A percentile compares a stretch with the other conserved stretches of the same genome.
Evolutionary conservation across 2,888 invertebrate species (phyloP).

Genomic region (Archaeoteleia sp.): DNA sequence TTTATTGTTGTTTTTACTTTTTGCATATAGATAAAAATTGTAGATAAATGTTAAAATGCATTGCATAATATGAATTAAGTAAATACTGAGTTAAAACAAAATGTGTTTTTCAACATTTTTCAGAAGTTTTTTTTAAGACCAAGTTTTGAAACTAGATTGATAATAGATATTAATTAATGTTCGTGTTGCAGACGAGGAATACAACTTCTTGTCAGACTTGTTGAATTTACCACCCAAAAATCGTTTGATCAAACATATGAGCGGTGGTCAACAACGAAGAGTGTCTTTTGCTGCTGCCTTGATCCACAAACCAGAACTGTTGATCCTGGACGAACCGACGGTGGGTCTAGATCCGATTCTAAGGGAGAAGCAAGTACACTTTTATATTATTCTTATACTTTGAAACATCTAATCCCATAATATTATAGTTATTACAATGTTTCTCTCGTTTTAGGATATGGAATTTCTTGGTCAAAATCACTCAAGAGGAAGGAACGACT

Average conservation of each 20-base stretch:
- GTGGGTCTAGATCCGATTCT: slow-evolving; percentile 95
- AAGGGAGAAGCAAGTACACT: slow-evolving; percentile 81
- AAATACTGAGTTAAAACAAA: neutral
- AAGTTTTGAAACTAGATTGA: no score
- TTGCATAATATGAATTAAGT: no score
- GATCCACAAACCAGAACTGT: slow-evolving; percentile 89
- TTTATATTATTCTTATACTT: slow-evolving; percentile 17
- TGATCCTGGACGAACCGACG: slow-evolving; percentile 94
- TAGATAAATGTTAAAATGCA: no score
- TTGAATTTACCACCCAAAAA: slow-evolving; percentile 85
- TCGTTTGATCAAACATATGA: slow-evolving; percentile 82
- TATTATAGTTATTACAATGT: neutral
- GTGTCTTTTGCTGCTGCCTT: slow-evolving; percentile 92
- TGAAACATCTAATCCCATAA: neutral
- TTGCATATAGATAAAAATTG: no score
- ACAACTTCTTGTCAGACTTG: slow-evolving; percentile 81
- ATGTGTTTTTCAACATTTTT: neutral
- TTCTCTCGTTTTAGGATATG: slow-evolving; percentile 82
- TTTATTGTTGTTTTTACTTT: no score
- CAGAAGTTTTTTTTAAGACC: slow-evolving; percentile 7
- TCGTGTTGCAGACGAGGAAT: slow-evolving; percentile 77
- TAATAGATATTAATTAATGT: no score
- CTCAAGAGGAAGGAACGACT: slow-evolving; percentile 82
- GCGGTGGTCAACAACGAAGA: slow-evolving; percentile 93
- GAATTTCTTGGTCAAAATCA: slow-evolving; percentile 86